Evolutionary conservation across 2,888 invertebrate species (phyloP).

Genomic region (Phyllotreta striolata): DNA sequence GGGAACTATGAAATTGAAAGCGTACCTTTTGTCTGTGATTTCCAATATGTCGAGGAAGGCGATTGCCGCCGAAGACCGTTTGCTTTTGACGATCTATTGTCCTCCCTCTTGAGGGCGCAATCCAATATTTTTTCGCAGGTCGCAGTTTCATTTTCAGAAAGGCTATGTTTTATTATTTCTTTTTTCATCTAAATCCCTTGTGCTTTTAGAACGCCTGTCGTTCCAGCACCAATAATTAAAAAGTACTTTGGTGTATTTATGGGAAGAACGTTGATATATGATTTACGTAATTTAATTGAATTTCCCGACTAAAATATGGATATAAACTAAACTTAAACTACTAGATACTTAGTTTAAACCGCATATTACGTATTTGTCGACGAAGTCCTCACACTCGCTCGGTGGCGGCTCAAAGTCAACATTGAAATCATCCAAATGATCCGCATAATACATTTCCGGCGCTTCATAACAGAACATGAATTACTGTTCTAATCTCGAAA

Average conservation of each 20-base stretch:
- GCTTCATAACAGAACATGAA: slow-evolving; percentile 29
- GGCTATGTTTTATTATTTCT: slow-evolving; percentile 43
- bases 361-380: background rate
- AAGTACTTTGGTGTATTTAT: no score
- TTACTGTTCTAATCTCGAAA: slow-evolving; percentile 36
- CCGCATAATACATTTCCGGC: slow-evolving; percentile 25
- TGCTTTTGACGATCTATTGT: slow-evolving; percentile 52
- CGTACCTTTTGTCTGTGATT: slow-evolving; percentile 54
- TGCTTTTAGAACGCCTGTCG: no score
- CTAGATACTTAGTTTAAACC: slow-evolving; percentile 2
- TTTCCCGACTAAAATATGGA: slow-evolving; percentile 1
- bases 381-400: slow-evolving; percentile 1
- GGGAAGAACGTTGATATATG: no score
- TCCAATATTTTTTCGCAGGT: slow-evolving; percentile 52
- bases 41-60: slow-evolving; percentile 53
- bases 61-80: slow-evolving; percentile 50
- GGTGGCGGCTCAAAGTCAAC: slow-evolving; percentile 20
- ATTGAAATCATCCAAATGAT: slow-evolving; percentile 28
- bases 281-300: no score
- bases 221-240: no score
- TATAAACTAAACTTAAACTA: background rate
- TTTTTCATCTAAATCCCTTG: no score
- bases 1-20: slow-evolving; percentile 53
- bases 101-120: slow-evolving; percentile 46
- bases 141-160: slow-evolving; percentile 45